Evolutionary conservation across 1,140 invertebrate species (phyloP), one percentile per base, ranked within the genome.

Genomic region (Pollicipes pollicipes): DNA sequence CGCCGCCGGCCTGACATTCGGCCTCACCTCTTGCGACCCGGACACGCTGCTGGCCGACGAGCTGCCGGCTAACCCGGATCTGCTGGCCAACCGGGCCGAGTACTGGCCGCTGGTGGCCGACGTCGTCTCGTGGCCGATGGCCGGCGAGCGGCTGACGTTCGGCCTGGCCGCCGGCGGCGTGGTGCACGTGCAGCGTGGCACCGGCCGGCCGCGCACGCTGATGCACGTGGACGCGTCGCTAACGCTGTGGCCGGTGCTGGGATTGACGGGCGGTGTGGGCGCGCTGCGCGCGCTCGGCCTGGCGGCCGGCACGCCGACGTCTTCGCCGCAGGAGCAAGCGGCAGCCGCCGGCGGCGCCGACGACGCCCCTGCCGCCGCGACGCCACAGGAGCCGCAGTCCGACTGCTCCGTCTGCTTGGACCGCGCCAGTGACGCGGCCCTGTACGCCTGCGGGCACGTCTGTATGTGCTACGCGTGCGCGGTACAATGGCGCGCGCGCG

Each of bases 381-480:
- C 71, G 30, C 70, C 37, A 13, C 17, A 24, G 6, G 72, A 73
- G n/a, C 70, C 72, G 31, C 70, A 68, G 68, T 74, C 72, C 58
- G 93, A 97, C 77, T 98, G 94, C 80, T 91, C 90, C 0, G 92
- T 97, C 69, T 98, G 95, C 80, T 96, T 92, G 77, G 94, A 97
- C 78, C 86, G 91, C 75, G 85, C 86, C 69, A 91, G 96, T 69
- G 91, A 98, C 80, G 89, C 90, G 76, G 94, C 96, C n/a, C 82
- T 98, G 26, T 97, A 97, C 78, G 92, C 90, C 82, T 98, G 95
- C 80, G 94, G 95, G 58, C 94, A 97, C 82, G 95, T 97, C 90
- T 98, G 95, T 77, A 95, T 97, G 93, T 98, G 95, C 79, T 97
- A 91, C 77, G 83, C 90, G n/a, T 97, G 95, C 81, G 94, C 93